Base-by-base conservation (phyloP, 1,140 invertebrate species). In the Drosophila kepulauana region DNA sequence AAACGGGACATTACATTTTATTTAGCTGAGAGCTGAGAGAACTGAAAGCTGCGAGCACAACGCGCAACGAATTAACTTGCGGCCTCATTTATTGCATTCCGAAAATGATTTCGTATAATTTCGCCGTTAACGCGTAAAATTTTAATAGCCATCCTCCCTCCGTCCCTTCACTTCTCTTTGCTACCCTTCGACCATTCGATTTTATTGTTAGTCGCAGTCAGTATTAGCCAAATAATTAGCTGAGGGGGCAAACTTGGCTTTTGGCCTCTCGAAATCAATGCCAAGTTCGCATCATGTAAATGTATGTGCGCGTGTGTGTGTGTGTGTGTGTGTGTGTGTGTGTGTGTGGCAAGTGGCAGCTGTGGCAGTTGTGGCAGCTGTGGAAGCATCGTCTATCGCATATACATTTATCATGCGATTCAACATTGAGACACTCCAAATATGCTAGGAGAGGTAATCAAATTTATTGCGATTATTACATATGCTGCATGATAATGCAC, bases 81-180 rank as follows among this genome's bases (percentile, higher is more conserved):
- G 75, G 63, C 67, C 69, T 76, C 69, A 76, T 76, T 76, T 73
- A 76, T 76, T 67, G 62, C 74, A 76, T 66, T 72, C 57, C 74
- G 54, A 66, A 77, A 73, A 77, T 67, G 48, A 77, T 77, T 77
- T 77, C 75, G 75, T 77, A 77, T 77, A 77, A 77, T 77, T 77
- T 77, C 48, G 63, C 75, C 63, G 63, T 76, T 75, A 70, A 70
- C 45, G 73, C 67, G 54, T 61, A 35, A 62, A 77, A 73, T 77
- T 77, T 73, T 67, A 77, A 73, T 77, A 63, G 16, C n/a, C 51
- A 13, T 25, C 3, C 30, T 8, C n/a, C 30, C 5, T 33, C 52
- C 5, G 4, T 25, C 5, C 4, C 11, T n/a, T 1, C 2, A 11
- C 30, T 13, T 1, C 15, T 11, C 15, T 15, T 16, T 6, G 4